These are phyloP conservation scores for Cephus runcator DNA, from an alignment of 2,888 invertebrate species.

Conservation along the genomic window DNA sequence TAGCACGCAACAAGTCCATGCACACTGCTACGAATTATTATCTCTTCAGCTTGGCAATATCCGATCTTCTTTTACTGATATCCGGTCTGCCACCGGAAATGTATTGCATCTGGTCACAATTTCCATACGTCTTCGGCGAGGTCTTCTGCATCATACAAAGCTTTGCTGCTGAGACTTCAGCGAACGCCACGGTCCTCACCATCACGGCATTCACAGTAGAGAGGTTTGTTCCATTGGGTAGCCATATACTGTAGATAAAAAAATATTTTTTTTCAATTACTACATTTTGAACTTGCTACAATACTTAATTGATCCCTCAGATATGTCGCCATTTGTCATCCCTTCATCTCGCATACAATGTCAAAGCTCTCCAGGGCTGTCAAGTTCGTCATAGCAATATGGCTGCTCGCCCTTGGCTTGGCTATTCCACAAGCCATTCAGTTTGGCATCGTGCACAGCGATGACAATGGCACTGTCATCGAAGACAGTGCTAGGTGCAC, in stretches of 20 bases:
- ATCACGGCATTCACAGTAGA: conserved; percentile 92
- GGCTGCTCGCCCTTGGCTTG: conserved; percentile 80
- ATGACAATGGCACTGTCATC: conserved; percentile 60
- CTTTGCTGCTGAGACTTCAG: conserved; percentile 86
- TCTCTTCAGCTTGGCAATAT: conserved; percentile 81
- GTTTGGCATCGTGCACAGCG: conserved; percentile 76
- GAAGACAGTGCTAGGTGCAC: conserved; percentile 71
- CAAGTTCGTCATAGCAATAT: conserved; percentile 77
- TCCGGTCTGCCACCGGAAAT: conserved; percentile 86
- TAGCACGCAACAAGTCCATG: conserved; percentile 81
- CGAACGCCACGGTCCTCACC: conserved; percentile 85
- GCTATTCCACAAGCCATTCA: conserved; percentile 85
- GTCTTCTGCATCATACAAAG: conserved; percentile 79
- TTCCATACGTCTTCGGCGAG: conserved; percentile 80
- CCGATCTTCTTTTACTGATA: conserved; percentile 78
- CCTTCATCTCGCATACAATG: conserved; percentile 84
- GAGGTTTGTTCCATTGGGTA: conserved; percentile 83
- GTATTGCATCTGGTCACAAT: conserved; percentile 79
- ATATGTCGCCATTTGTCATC: conserved; percentile 64
- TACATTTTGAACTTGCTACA: neutral
- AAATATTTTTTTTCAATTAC: neutral
- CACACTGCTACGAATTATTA: conserved; percentile 88
- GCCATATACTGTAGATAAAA: conserved; percentile 68
- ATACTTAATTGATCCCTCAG: conserved; percentile 22
- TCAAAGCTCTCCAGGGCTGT: conserved; percentile 86